Evolutionary conservation across 2,113 vertebrate species (phyloP), one percentile per base, ranked within the genome.

Genomic region (Phrynosoma platyrhinos): DNA sequence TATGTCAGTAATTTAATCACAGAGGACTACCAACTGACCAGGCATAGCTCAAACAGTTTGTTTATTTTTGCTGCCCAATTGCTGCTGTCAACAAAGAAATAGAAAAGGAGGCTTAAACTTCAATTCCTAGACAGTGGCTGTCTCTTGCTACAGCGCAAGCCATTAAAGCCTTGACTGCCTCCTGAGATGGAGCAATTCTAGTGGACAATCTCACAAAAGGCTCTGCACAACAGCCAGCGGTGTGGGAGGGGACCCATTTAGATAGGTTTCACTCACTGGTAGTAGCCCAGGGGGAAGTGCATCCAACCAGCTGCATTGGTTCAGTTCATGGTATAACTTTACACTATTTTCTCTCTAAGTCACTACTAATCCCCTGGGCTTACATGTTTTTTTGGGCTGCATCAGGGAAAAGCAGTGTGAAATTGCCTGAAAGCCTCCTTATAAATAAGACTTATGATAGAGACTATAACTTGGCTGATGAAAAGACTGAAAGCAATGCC

Each of bases 351-450:
- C 94, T 91, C 90, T 96, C 93, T 95, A 96, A 97, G 90, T 97
- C 91, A 80, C 95, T 94, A 92, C 96, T 97, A 97, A 97, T 97
- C 97, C 96, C 96, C 86, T 7, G 95, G 95, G 97, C 96, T 97
- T 96, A 95, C 96, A 93, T 95, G 96, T 96, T 97, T 97, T 96
- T 91, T 32, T 85, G 95, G 94, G 94, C 90, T 62, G 93, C 94
- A 94, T 96, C 93, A 90, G 93, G 94, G 95, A 96, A 96, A 96
- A 96, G 95, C 93, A 85, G 95, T 97, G 94, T 97, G 97, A 97
- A 97, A 97, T 97, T 97, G 96, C 95, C 93, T 94, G 94, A 96
- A 97, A 97, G 96, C 95, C 96, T 96, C 91, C 95, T 97, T 97
- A 95, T 95, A 97, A 97, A 93, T 96, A 96, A 95, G 96, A 96